A percentile compares a stretch with the other conserved stretches of the same genome.
phyloP scores from a whole-genome alignment of 2,113 vertebrate genomes.

The Pipa parva region DNA sequence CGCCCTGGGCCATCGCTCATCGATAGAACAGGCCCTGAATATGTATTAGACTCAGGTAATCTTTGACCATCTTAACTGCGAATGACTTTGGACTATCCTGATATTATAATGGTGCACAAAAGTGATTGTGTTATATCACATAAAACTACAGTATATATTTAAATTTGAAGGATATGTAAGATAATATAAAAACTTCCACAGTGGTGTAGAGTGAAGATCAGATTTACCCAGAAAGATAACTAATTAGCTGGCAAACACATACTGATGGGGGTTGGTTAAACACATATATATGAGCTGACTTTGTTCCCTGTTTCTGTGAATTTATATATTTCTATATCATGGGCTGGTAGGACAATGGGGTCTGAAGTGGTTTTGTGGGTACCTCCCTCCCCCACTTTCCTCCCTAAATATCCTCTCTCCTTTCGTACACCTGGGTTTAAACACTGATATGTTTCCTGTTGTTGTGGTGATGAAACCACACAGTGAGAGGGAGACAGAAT shows the following conservation, averaged over 20 bases:
- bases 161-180: too few species aligned
- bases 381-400: conserved; percentile 16
- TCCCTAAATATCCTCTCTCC: conserved; percentile 10
- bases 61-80: too few species aligned
- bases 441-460: conserved; percentile 12
- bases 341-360: not conserved
- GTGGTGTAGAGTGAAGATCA: too few species aligned
- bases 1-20: too few species aligned
- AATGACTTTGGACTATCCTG: too few species aligned
- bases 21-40: too few species aligned
- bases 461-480: conserved; percentile 13
- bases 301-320: not conserved
- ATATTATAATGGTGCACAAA: too few species aligned
- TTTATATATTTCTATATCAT: not conserved
- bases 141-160: too few species aligned
- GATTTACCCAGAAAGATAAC: not conserved
- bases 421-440: not conserved
- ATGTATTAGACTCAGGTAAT: too few species aligned
- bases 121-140: too few species aligned
- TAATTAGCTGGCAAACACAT: not conserved
- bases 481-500: not conserved
- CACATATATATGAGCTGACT: not conserved
- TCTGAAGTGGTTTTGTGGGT: conserved; percentile 27
- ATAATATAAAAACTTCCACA: not conserved
- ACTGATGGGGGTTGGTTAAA: not conserved